Conservation (phyloP, 2,113 vertebrate species). For the Guaruba guarouba region DNA sequence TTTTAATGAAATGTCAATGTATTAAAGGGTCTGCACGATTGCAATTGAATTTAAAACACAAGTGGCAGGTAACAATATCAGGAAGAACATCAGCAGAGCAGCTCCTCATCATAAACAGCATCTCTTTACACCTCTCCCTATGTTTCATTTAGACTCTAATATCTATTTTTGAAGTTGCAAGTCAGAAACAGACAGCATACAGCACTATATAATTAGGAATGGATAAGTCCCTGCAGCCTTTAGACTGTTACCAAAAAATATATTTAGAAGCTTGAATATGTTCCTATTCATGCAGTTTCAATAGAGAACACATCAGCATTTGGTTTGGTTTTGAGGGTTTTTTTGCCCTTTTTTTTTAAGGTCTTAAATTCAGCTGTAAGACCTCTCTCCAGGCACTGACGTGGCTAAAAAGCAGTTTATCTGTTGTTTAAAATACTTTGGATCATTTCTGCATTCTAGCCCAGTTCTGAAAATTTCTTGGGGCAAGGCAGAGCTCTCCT, state of each 20-base stretch:
- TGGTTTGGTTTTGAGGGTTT: neutral
- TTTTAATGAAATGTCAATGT: neutral
- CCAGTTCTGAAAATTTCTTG: neutral
- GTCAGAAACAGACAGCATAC: constrained; percentile 23
- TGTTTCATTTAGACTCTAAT: neutral
- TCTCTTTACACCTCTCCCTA: neutral
- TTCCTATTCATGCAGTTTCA: constrained; percentile 16
- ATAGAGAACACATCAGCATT: neutral
- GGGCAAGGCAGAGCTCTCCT: neutral
- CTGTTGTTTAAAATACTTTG: constrained; percentile 9
- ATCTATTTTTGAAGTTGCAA: constrained; percentile 10
- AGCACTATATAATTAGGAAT: constrained; percentile 39
- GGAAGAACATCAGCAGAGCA: neutral
- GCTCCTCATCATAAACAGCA: neutral
- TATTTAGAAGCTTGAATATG: constrained; percentile 27
- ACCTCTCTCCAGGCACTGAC: neutral
- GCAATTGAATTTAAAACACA: neutral
- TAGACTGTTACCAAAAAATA: constrained; percentile 21
- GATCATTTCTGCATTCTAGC: neutral
- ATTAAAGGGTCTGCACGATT: neutral
- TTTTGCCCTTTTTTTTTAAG: neutral
- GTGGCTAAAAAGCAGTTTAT: neutral
- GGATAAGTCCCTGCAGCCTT: constrained; percentile 43
- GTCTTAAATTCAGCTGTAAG: neutral
- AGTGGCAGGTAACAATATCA: neutral